Percentiles rank a stretch among this genome's conserved stretches.
phyloP scores from a whole-genome alignment of 2,888 invertebrate species.

The Ichneumoninae sp. region DNA sequence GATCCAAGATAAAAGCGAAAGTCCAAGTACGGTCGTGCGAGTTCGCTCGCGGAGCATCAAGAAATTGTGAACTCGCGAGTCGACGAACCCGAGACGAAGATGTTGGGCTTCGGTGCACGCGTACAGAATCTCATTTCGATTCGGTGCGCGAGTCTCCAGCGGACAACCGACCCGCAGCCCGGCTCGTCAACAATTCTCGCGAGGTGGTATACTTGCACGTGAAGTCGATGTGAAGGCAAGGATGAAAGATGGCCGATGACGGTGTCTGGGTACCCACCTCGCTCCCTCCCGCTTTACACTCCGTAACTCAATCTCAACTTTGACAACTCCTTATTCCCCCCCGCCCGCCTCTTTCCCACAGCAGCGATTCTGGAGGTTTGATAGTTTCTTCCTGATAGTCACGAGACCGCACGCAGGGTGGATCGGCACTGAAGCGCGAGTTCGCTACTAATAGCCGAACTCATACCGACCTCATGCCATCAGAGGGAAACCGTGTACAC shows the following conservation, averaged over 20 bases:
- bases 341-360: not conserved
- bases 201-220: not conserved
- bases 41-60: not conserved
- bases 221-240: slow-evolving; percentile 24
- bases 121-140: slow-evolving; percentile 49
- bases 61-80: not conserved
- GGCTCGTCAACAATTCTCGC: slow-evolving; percentile 23
- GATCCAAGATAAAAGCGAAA: not conserved
- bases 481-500: not conserved
- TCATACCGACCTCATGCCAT: not conserved
- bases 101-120: not conserved
- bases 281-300: slow-evolving; percentile 52
- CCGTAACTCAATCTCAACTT: slow-evolving; percentile 71
- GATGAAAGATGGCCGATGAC: not conserved
- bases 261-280: not conserved
- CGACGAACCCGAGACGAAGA: not conserved
- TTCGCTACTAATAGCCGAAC: not conserved
- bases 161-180: slow-evolving; percentile 8
- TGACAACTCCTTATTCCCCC: slow-evolving; percentile 64
- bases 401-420: not conserved
- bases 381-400: slow-evolving; percentile 53
- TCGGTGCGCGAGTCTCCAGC: slow-evolving; percentile 37
- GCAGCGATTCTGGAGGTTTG: slow-evolving; percentile 34
- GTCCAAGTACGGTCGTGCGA: not conserved
- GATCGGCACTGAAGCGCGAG: slow-evolving; percentile 21